A percentile compares a stretch with the other conserved stretches of the same genome.
These are phyloP conservation scores for Lethocerus indicus DNA, from an alignment of 1,140 invertebrate species.

Conservation along the genomic window DNA sequence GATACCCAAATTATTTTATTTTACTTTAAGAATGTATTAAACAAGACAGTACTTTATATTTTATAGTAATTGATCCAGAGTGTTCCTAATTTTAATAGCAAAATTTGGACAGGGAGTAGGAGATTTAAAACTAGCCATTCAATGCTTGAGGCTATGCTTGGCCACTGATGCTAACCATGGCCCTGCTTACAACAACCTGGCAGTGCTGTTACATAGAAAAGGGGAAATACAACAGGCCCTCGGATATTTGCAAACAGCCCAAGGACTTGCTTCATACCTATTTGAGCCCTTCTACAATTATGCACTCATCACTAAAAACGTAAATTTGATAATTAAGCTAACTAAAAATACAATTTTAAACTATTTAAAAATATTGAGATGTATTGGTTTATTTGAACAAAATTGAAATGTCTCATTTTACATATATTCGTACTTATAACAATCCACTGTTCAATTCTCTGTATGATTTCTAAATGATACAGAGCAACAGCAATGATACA, in stretches of 20 bases:
- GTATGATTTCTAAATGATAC: no score
- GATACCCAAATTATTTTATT: no score
- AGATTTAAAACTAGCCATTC: slow-evolving; percentile 70
- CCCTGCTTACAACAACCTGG: slow-evolving; percentile 84
- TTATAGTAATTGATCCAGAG: neutral
- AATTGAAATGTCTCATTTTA: no score
- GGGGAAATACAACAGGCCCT: slow-evolving; percentile 28
- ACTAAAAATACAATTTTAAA: no score
- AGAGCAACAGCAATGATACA: no score
- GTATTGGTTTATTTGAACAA: no score
- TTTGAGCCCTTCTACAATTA: slow-evolving; percentile 65
- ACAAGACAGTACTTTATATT: neutral
- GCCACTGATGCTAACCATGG: slow-evolving; percentile 72
- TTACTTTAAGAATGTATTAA: neutral
- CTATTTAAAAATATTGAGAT: no score
- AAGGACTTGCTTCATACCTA: slow-evolving; percentile 40
- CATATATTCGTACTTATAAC: no score
- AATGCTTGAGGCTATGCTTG: slow-evolving; percentile 77
- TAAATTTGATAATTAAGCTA: slow-evolving; percentile 24
- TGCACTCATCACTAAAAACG: slow-evolving; percentile 44
- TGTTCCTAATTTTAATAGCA: neutral
- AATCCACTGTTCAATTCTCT: no score
- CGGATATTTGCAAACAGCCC: slow-evolving; percentile 35
- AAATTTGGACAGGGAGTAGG: slow-evolving; percentile 55
- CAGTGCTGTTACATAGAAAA: slow-evolving; percentile 56